These are phyloP conservation scores for Epinephelus lanceolatus DNA, from an alignment of 2,113 vertebrate genomes.

Conservation along the genomic window DNA sequence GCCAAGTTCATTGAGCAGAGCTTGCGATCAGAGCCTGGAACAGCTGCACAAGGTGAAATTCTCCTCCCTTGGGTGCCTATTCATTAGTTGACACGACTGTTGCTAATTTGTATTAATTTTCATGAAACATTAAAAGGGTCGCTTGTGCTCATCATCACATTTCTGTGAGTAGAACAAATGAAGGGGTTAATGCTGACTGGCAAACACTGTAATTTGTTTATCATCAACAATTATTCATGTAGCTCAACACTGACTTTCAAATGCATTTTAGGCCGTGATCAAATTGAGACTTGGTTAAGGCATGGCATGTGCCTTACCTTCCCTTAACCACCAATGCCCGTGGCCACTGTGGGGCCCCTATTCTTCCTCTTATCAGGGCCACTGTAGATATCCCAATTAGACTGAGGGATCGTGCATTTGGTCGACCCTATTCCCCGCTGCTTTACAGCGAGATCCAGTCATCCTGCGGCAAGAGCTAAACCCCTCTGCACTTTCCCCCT, in stretches of 20 bases:
- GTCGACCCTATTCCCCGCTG: constrained; percentile 75
- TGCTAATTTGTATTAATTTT: constrained; percentile 54
- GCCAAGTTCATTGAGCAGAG: constrained; percentile 82
- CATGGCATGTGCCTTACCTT: not conserved
- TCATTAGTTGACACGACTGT: constrained; percentile 49
- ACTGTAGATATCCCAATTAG: constrained; percentile 67
- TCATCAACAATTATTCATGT: not conserved
- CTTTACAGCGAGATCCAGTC: constrained; percentile 69
- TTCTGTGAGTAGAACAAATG: constrained; percentile 7
- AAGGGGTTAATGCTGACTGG: not conserved
- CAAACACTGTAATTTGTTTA: not conserved
- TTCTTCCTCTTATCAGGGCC: constrained; percentile 70
- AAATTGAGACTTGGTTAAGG: not conserved
- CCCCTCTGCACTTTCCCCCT: constrained; percentile 63
- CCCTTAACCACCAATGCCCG: not conserved
- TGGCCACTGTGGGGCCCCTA: constrained; percentile 35
- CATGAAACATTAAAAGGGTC: constrained; percentile 25
- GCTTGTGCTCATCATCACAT: constrained; percentile 24
- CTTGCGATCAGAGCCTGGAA: constrained; percentile 21
- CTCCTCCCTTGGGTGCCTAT: constrained; percentile 40
- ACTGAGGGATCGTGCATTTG: constrained; percentile 66
- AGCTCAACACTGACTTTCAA: not conserved
- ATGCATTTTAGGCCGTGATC: not conserved
- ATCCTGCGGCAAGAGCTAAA: constrained; percentile 64
- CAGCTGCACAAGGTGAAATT: constrained; percentile 47